phyloP scores from a whole-genome alignment of 92 coral and sea anemone genomes.

The Epizoanthus scotinus region DNA sequence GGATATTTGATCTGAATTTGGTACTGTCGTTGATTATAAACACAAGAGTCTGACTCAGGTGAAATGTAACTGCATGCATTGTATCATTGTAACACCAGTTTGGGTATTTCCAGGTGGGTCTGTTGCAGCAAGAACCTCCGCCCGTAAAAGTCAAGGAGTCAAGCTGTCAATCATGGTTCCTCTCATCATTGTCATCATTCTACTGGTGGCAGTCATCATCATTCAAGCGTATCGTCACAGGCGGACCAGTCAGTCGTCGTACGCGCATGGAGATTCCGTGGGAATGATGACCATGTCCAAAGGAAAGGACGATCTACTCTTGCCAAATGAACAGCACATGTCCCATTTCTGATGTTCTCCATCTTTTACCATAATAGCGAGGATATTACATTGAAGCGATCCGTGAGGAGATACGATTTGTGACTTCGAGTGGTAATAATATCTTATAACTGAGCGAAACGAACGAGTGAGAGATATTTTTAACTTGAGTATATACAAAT shows the following conservation, averaged over 20 bases:
- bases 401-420: too few relatives aligned
- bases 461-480: too few relatives aligned
- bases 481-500: too few relatives aligned
- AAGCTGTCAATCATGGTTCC: slow-evolving; percentile 11
- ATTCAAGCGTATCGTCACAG: background rate
- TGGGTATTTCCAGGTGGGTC: background rate
- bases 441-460: too few relatives aligned
- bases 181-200: background rate
- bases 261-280: background rate
- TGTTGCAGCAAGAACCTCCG: background rate
- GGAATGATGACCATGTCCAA: background rate
- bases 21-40: too few relatives aligned
- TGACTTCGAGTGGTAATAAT: too few relatives aligned
- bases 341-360: background rate
- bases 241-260: background rate
- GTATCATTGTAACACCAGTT: too few relatives aligned
- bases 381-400: too few relatives aligned
- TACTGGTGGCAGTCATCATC: background rate
- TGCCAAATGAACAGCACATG: background rate
- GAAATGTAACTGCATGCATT: too few relatives aligned
- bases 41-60: too few relatives aligned
- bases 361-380: too few relatives aligned
- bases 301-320: background rate
- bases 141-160: background rate
- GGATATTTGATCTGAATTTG: too few relatives aligned